phyloP scores from a whole-genome alignment of 2,888 invertebrate genomes.

The Sepioteuthis lessoniana region DNA sequence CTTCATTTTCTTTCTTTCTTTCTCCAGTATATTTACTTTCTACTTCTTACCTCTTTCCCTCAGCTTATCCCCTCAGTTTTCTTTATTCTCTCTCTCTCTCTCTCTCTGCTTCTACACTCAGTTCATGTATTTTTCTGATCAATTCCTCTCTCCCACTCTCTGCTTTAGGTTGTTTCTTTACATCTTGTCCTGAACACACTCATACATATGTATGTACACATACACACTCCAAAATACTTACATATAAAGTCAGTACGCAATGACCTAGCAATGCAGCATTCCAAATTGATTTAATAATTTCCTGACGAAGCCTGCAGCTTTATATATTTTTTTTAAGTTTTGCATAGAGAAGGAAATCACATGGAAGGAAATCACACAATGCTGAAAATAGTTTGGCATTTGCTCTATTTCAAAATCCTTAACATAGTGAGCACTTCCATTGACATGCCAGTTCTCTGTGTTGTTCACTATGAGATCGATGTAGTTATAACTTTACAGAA shows the following conservation, averaged over 20 bases:
- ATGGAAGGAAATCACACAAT: conserved; percentile 1
- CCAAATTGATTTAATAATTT: not conserved
- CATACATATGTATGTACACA: not conserved
- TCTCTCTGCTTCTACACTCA: too few relatives aligned
- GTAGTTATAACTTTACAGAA: not conserved
- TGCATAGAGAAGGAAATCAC: too few relatives aligned
- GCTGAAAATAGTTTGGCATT: conserved; percentile 2
- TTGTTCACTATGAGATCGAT: not conserved
- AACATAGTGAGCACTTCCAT: not conserved
- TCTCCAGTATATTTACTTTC: too few relatives aligned
- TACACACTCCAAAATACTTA: not conserved
- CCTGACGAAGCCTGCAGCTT: not conserved
- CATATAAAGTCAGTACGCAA: not conserved
- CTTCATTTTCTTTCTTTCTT: too few relatives aligned
- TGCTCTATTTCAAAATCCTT: not conserved
- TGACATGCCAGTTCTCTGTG: not conserved
- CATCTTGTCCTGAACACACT: not conserved
- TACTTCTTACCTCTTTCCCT: too few relatives aligned
- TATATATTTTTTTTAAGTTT: not conserved
- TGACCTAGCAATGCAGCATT: not conserved
- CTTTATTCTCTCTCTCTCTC: too few relatives aligned
- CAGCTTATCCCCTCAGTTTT: too few relatives aligned
- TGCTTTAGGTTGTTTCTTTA: not conserved
- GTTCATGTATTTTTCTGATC: too few relatives aligned
- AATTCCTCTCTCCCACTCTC: not conserved